phyloP scores from a whole-genome alignment of 2,888 invertebrate species.

The Conus canariensis region DNA sequence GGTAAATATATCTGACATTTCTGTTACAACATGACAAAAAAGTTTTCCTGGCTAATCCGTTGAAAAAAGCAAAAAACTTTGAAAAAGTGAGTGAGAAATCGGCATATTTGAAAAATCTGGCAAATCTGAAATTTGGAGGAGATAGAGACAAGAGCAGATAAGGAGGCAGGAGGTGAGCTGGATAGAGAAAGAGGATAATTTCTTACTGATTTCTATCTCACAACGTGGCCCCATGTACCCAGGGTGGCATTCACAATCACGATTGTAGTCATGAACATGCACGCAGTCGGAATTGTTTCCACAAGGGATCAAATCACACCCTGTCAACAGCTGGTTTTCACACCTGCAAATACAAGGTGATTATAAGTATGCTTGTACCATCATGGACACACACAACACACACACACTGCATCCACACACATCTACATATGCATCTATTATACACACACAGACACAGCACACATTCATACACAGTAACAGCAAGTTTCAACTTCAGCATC shows the following conservation, averaged over 20 bases:
- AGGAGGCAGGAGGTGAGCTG: too few species aligned
- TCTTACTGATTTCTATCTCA: constrained; percentile 81
- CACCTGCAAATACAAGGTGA: constrained; percentile 38
- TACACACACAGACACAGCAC: constrained; percentile 2
- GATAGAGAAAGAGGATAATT: neutral
- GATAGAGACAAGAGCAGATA: neutral
- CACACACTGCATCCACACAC: constrained; percentile 1
- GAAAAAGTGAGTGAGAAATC: too few species aligned
- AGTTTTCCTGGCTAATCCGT: too few species aligned
- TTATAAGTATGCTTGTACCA: too few species aligned
- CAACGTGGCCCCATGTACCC: constrained; percentile 92
- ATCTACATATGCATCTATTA: neutral
- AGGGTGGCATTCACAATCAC: constrained; percentile 90
- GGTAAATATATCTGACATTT: too few species aligned
- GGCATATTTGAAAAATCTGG: too few species aligned
- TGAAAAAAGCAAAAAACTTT: too few species aligned
- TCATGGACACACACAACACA: neutral
- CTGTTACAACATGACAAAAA: too few species aligned
- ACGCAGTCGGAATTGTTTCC: constrained; percentile 36
- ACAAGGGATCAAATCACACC: constrained; percentile 46
- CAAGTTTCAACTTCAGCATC: neutral
- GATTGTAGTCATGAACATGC: constrained; percentile 38
- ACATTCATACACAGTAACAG: neutral
- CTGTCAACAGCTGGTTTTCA: constrained; percentile 26
- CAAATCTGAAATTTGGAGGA: neutral